Evolutionary conservation across 2,888 invertebrate species (phyloP).

Genomic region (Apomyelois bistriatella): DNA sequence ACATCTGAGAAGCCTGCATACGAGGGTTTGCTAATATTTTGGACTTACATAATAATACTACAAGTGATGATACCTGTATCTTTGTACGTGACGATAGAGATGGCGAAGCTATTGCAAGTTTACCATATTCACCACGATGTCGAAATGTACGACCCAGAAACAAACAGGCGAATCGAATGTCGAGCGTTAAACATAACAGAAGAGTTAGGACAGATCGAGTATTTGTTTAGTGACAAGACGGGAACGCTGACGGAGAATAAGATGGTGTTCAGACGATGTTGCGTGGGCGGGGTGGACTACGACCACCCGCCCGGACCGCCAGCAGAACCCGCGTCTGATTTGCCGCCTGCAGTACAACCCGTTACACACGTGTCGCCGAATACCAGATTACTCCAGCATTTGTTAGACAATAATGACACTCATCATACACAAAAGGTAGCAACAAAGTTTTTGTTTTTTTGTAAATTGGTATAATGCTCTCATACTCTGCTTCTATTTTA

Average conservation of each 20-base stretch:
- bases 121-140: slow-evolving; percentile 96
- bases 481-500: neutral
- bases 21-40: slow-evolving; percentile 93
- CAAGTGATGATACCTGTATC: slow-evolving; percentile 99
- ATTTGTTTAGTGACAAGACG: slow-evolving; percentile 98
- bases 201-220: slow-evolving; percentile 94
- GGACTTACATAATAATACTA: slow-evolving; percentile 96
- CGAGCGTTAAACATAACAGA: slow-evolving; percentile 98
- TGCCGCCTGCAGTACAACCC: slow-evolving; percentile 69
- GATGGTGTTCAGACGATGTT: slow-evolving; percentile 96
- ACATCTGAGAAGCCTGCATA: slow-evolving; percentile 80
- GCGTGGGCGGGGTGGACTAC: slow-evolving; percentile 93
- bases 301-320: slow-evolving; percentile 88
- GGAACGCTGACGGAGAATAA: slow-evolving; percentile 98
- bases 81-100: slow-evolving; percentile 96
- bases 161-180: slow-evolving; percentile 88
- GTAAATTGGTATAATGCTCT: neutral
- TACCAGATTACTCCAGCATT: slow-evolving; percentile 60
- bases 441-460: neutral
- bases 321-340: slow-evolving; percentile 80
- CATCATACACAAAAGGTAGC: slow-evolving; percentile 81
- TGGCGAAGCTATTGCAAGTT: slow-evolving; percentile 97
- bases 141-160: slow-evolving; percentile 90
- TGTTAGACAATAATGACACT: slow-evolving; percentile 60
- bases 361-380: slow-evolving; percentile 70